Conservation (phyloP, 2,113 vertebrate species). For the Pterocles orientalis region DNA sequence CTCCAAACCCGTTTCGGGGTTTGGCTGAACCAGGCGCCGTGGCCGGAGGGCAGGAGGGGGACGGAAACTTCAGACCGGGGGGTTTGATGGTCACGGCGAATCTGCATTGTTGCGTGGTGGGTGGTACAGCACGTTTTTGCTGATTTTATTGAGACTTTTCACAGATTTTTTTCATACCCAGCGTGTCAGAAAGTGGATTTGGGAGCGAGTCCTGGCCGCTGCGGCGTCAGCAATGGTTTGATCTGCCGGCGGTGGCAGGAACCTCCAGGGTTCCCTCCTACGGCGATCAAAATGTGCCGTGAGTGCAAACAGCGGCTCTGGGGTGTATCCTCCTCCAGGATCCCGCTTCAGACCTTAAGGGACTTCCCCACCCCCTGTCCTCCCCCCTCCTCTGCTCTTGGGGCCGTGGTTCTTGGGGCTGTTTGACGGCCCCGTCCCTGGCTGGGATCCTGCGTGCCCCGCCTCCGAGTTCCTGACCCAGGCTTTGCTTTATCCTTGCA, state of each 20-base stretch:
- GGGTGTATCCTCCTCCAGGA: background rate
- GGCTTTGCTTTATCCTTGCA: background rate
- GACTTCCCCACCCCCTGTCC: background rate
- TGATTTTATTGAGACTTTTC: background rate
- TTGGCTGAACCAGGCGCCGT: background rate
- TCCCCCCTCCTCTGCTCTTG: background rate
- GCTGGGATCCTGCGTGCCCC: background rate
- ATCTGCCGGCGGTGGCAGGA: background rate
- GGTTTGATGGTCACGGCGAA: rapidly evolving
- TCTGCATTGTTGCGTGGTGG: rapidly evolving
- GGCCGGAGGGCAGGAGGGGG: background rate
- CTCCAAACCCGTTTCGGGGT: background rate
- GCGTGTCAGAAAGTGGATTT: background rate
- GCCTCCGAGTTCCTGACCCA: rapidly evolving
- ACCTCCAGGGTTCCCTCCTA: background rate
- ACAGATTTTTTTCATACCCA: background rate
- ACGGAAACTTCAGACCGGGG: background rate
- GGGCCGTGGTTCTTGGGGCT: background rate
- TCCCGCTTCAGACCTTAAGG: background rate
- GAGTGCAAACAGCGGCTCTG: background rate
- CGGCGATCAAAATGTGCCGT: background rate
- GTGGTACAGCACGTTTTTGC: background rate
- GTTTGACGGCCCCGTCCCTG: too few species aligned
- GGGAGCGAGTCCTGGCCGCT: background rate
- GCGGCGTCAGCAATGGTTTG: background rate